Percentiles rank a stretch among this genome's conserved stretches.
Conservation (phyloP, 2,888 invertebrate genomes). For the Hoplodrina blanda region DNA sequence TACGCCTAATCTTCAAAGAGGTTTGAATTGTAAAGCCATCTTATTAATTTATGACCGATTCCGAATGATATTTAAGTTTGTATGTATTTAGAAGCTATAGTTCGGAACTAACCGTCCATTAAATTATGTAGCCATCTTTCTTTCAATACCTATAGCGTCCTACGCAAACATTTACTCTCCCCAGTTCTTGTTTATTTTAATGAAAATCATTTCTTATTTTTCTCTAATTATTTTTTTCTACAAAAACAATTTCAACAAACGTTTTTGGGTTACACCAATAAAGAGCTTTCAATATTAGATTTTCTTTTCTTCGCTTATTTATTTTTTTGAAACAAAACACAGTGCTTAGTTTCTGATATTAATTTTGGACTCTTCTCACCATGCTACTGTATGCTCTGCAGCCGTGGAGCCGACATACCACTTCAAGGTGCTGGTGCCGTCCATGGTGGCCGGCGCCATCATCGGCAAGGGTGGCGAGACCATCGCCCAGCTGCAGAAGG, state of each 20-base stretch:
- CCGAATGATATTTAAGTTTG: constrained; percentile 28
- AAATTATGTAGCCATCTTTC: constrained; percentile 2
- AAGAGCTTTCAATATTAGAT: constrained; percentile 4
- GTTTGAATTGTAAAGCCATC: constrained; percentile 42
- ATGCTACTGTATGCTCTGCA: constrained; percentile 79
- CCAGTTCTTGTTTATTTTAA: constrained; percentile 26
- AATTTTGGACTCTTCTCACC: constrained; percentile 46
- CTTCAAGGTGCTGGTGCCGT: constrained; percentile 99
- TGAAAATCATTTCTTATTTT: constrained; percentile 33
- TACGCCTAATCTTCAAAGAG: constrained; percentile 55
- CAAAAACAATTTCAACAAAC: constrained; percentile 9
- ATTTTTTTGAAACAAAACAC: constrained; percentile 57
- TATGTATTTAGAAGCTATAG: constrained; percentile 33
- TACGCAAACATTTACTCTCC: constrained; percentile 42
- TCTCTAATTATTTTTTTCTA: constrained; percentile 28
- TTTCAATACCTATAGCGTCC: constrained; percentile 17
- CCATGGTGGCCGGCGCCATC: constrained; percentile 99
- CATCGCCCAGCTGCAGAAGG: constrained; percentile 99
- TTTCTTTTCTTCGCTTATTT: constrained; percentile 4
- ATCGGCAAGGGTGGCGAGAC: constrained; percentile 99
- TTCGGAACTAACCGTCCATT: constrained; percentile 31
- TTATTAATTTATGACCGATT: constrained; percentile 63
- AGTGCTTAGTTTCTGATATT: constrained; percentile 61
- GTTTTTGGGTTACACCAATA: constrained; percentile 16
- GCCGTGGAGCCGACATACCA: constrained; percentile 97